phyloP scores from a whole-genome alignment of 2,797 vertebrate genomes.

The Lutjanus argentimaculatus region DNA sequence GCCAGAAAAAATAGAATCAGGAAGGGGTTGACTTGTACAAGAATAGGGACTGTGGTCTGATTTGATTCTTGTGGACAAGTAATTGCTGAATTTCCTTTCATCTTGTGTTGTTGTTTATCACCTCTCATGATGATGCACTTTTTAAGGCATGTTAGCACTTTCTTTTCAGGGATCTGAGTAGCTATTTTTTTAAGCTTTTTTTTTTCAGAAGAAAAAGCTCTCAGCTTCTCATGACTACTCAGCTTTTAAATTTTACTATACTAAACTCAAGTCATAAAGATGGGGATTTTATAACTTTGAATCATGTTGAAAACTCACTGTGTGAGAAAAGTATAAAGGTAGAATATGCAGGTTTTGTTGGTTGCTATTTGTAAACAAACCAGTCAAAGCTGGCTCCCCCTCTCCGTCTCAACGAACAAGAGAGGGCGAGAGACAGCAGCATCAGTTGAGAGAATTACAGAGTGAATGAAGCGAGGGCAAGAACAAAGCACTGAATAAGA shows the following conservation, averaged over 20 bases:
- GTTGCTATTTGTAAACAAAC: no score
- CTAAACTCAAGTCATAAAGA: neutral
- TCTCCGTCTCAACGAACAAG: no score
- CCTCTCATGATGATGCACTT: constrained; percentile 33
- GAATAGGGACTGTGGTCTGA: constrained; percentile 30
- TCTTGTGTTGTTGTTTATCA: constrained; percentile 44
- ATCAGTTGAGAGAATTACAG: no score
- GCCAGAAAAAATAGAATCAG: constrained; percentile 11
- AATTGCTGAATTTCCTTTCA: constrained; percentile 68
- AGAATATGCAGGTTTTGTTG: no score
- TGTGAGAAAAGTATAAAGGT: neutral
- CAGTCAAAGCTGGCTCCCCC: no score
- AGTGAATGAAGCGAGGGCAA: no score
- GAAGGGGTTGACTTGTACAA: neutral
- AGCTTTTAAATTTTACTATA: neutral
- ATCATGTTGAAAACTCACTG: neutral
- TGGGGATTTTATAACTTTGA: neutral
- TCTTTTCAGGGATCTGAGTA: constrained; percentile 39
- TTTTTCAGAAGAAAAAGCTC: neutral
- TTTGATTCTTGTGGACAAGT: constrained; percentile 48
- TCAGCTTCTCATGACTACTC: neutral
- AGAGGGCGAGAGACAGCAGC: no score
- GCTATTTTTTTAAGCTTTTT: constrained; percentile 2
- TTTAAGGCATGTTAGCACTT: constrained; percentile 9
- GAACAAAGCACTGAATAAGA: no score